A percentile compares a stretch with the other conserved stretches of the same genome.
phyloP scores from a whole-genome alignment of 2,888 invertebrate genomes.

The Pterobdella sp. region DNA sequence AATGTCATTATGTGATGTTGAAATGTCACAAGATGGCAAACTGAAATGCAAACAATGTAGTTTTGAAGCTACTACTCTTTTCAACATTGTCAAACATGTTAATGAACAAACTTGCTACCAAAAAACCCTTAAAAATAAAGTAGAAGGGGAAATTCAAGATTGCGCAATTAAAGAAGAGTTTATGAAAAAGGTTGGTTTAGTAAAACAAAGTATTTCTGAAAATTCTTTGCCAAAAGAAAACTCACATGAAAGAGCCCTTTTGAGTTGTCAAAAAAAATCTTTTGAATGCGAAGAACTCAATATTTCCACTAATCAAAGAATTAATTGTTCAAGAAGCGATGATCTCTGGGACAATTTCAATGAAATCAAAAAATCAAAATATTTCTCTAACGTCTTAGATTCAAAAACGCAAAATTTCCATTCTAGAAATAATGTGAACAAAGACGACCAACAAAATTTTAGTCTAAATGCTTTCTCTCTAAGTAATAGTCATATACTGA shows the following conservation, averaged over 20 bases:
- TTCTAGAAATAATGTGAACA: no score
- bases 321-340: no score
- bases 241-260: background rate
- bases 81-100: slow-evolving; percentile 45
- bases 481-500: no score
- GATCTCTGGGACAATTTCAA: no score
- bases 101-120: slow-evolving; percentile 38
- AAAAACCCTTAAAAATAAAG: background rate
- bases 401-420: no score
- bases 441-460: no score
- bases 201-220: background rate
- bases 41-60: slow-evolving; percentile 45
- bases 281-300: no score
- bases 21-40: slow-evolving; percentile 35
- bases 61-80: slow-evolving; percentile 43
- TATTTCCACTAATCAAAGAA: no score
- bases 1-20: slow-evolving; percentile 19
- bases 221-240: background rate
- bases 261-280: no score
- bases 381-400: no score
- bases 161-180: background rate
- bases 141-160: background rate
- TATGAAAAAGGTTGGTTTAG: background rate
- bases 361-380: no score
- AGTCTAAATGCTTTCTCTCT: no score